These are phyloP conservation scores for Gobio occitaniae DNA, from an alignment of 2,797 vertebrate species.

Conservation along the genomic window DNA sequence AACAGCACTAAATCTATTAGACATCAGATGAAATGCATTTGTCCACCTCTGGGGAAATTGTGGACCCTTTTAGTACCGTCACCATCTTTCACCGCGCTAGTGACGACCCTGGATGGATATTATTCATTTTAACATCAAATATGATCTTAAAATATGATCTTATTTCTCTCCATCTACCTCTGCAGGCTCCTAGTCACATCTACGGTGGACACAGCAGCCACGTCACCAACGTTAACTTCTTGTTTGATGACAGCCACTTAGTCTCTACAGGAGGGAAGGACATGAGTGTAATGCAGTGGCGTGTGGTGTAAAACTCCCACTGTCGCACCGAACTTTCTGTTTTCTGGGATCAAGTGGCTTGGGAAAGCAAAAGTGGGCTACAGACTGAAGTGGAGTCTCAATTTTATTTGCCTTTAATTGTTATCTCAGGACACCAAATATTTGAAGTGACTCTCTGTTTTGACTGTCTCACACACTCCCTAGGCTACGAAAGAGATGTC, in stretches of 20 bases:
- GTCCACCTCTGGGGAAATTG: too few species aligned
- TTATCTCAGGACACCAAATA: slow-evolving; percentile 80
- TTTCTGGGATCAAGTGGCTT: slow-evolving; percentile 47
- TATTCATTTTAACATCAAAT: neutral
- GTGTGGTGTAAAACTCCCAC: slow-evolving; percentile 81
- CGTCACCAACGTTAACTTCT: slow-evolving; percentile 96
- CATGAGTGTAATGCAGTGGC: slow-evolving; percentile 98
- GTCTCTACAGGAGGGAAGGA: slow-evolving; percentile 98
- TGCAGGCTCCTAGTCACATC: slow-evolving; percentile 91
- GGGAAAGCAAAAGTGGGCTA: slow-evolving; percentile 19
- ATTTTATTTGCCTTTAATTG: slow-evolving; percentile 66
- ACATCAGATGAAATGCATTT: neutral
- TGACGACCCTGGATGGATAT: neutral
- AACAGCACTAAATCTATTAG: neutral
- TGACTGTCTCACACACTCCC: slow-evolving; percentile 24
- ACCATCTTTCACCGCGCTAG: neutral
- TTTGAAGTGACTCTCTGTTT: slow-evolving; percentile 48
- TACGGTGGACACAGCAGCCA: slow-evolving; percentile 96
- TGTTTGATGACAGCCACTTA: slow-evolving; percentile 90
- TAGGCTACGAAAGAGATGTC: slow-evolving; percentile 9
- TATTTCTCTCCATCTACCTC: slow-evolving; percentile 42
- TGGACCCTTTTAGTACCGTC: neutral
- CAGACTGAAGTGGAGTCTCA: slow-evolving; percentile 31
- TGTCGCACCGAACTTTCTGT: slow-evolving; percentile 26
- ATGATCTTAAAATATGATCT: neutral